phyloP scores from a whole-genome alignment of 2,888 invertebrate genomes.

The Scaptomyza parva region DNA sequence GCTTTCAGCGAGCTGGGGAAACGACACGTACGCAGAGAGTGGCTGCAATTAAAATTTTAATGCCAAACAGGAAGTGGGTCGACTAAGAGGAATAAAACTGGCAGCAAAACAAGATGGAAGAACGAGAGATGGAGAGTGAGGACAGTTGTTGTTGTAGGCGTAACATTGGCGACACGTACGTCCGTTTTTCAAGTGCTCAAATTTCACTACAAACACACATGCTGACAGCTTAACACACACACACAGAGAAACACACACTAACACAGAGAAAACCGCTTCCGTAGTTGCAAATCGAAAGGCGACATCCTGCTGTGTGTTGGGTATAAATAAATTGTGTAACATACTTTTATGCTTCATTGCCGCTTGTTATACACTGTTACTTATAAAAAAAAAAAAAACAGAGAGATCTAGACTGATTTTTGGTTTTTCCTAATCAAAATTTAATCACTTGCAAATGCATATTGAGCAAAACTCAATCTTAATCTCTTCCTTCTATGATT shows the following conservation, averaged over 20 bases:
- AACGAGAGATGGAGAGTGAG: no score
- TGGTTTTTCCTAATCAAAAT: neutral
- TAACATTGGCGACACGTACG: slow-evolving; percentile 45
- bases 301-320: slow-evolving; percentile 65
- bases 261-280: slow-evolving; percentile 44
- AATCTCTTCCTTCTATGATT: no score
- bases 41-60: slow-evolving; percentile 78
- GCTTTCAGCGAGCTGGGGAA: slow-evolving; percentile 56
- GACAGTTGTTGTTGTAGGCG: slow-evolving; percentile 19
- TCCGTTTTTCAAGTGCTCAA: slow-evolving; percentile 52
- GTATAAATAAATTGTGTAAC: slow-evolving; percentile 72
- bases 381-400: no score
- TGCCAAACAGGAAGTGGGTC: slow-evolving; percentile 41
- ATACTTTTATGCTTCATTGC: slow-evolving; percentile 56
- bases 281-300: slow-evolving; percentile 63
- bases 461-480: no score
- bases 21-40: slow-evolving; percentile 69
- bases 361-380: neutral
- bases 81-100: neutral
- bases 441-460: no score
- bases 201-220: slow-evolving; percentile 53
- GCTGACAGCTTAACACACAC: slow-evolving; percentile 13
- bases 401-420: neutral
- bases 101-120: no score
- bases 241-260: slow-evolving; percentile 4